Base-by-base conservation (phyloP, 2,113 vertebrate genomes). In the Polypterus senegalus region DNA sequence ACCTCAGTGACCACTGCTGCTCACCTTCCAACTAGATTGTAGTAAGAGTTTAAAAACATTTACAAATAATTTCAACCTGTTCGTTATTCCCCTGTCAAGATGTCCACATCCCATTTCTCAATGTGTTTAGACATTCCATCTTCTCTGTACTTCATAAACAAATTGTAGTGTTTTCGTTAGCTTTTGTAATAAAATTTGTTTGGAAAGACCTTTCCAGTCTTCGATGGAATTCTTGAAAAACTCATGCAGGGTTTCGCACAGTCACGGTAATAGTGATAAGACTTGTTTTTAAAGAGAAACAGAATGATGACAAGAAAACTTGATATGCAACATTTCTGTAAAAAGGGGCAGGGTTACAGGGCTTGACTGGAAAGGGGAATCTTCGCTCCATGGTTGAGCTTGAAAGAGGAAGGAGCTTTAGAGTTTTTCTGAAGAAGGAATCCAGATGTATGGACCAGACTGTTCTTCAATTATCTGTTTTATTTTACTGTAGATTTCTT, bases 401-500 rank as follows among this genome's bases (percentile, higher is more conserved):
- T 27, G 59, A 61, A 64, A 65, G 63, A 60, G 67, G 65, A 61
- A 59, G 74, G 73, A 73, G 80, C 81, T 87, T 99, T 93, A 98
- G 87, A 99, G 94, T 78, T 99, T 99, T 83, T 98, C 96, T 75
- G 92, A 84, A 79, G 96, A 98, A 0, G 94, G 90, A 76, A 99
- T 91, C 96, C 96, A 99, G 84, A 99, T 99, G 84, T 97, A 98
- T 76, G 97, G 94, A 71, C 94, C 96, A 0, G 96, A 99, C 79
- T 99, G 94, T 86, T 99, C 96, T 85, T 98, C 96, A 47, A 99
- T 98, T 83, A 99, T 96, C 77, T 96, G 88, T 87, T 99, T 99
- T 81, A 98, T 98, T 90, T 97, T 98, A 89, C 89, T 98, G 89
- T 98, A 99, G 80, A 98, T 97, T 83, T 98, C 96, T 80, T 99